Conservation (phyloP, 2,113 vertebrate genomes). For the Poeciliopsis occidentalis region DNA sequence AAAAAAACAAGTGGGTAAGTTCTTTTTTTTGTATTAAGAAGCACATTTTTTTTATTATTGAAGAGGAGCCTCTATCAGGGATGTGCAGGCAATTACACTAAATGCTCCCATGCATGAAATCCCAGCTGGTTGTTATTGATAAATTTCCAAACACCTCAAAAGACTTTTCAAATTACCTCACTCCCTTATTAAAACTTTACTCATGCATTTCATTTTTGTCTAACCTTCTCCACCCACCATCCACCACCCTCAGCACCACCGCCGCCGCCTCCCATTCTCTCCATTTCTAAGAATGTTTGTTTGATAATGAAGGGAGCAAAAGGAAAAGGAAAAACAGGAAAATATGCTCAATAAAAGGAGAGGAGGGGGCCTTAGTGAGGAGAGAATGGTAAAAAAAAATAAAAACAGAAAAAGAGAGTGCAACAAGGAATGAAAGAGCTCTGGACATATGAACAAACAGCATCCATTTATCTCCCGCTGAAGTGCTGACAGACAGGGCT, state of each 20-base stretch:
- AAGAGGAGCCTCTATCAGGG: slow-evolving; percentile 81
- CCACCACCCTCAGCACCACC: too few species aligned
- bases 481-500: slow-evolving; percentile 57
- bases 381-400: slow-evolving; percentile 13
- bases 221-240: background rate
- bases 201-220: slow-evolving; percentile 74
- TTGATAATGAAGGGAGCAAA: slow-evolving; percentile 57
- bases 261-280: background rate
- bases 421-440: slow-evolving; percentile 49
- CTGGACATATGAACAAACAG: slow-evolving; percentile 65
- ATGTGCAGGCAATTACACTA: slow-evolving; percentile 84
- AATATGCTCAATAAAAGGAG: slow-evolving; percentile 40
- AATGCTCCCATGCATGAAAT: slow-evolving; percentile 83
- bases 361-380: slow-evolving; percentile 3
- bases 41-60: slow-evolving; percentile 76
- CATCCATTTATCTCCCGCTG: slow-evolving; percentile 70
- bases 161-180: slow-evolving; percentile 83
- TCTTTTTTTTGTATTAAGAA: slow-evolving; percentile 72
- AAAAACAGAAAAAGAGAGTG: slow-evolving; percentile 13
- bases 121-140: slow-evolving; percentile 84
- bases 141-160: slow-evolving; percentile 81
- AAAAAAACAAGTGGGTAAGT: slow-evolving; percentile 38
- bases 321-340: slow-evolving; percentile 30
- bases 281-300: slow-evolving; percentile 48
- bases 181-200: slow-evolving; percentile 82